Base-by-base conservation (phyloP, 2,888 invertebrate species). In the Apotomis turbidana region DNA sequence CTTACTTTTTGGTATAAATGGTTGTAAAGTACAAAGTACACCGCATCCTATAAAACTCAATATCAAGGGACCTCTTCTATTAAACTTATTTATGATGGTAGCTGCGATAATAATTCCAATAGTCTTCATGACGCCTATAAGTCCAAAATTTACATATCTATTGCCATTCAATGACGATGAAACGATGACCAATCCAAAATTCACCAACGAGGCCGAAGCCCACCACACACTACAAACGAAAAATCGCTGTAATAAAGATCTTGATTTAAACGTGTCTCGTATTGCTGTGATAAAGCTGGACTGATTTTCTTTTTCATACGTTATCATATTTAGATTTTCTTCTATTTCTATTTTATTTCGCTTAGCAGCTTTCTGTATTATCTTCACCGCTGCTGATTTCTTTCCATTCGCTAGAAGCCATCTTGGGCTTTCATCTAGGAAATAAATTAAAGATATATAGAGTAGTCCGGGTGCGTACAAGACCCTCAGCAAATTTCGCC, bases 161-260 rank as follows among this genome's bases (percentile, higher is more conserved):
- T 97, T 95, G 3, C 97, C 97, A 76, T 95, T 94, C 51, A 97
- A 85, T 0, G 95, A 94, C 0, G 97, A 96, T 0, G 97, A 95
- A 81, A 96, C 97, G 46, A 97, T 92, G 1, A 95, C 95, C 75
- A 97, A 85, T 0, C 97, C 97, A 78, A 96, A 97, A 81, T 96
- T 96, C 0, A 97, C 95, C 75, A 97, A 95, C 0, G 96, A 95
- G 63, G 96, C 96, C 0, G 96, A 95, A 0, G 95, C 85, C 91
- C 91, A 92, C 91, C 92, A 92, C 0, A 87, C 79, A 0, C 90
- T 76, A 64, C 92, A 93, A 0, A 92, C 85, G 0, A 90, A 74
- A 60, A 90, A 91, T 61, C 92, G 82, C 15, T 83, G 84, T 3
- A 90, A 75, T 64, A 93, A 76, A 0, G 84, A 76, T 9, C 73